Conservation (phyloP, 2,888 invertebrate genomes). For the Macropis europaea region DNA sequence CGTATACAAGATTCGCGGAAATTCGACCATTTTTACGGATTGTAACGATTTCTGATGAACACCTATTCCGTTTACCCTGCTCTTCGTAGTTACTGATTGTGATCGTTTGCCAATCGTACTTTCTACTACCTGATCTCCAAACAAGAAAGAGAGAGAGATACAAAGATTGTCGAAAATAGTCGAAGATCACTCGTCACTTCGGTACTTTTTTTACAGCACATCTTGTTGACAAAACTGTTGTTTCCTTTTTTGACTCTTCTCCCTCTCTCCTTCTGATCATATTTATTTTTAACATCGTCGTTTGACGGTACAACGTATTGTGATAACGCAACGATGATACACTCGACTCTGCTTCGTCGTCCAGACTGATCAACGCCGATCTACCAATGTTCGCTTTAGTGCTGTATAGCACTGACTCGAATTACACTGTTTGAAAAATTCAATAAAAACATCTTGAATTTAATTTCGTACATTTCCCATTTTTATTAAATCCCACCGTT, state of each 20-base stretch:
- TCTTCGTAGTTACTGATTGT: slow-evolving; percentile 32
- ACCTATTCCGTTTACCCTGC: slow-evolving; percentile 1
- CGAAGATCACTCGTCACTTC: neutral
- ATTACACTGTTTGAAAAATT: slow-evolving; percentile 52
- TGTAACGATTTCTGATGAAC: slow-evolving; percentile 1
- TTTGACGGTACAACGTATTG: slow-evolving; percentile 52
- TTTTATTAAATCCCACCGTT: slow-evolving; percentile 4
- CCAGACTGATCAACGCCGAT: slow-evolving; percentile 59
- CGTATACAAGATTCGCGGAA: neutral
- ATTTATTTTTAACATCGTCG: slow-evolving; percentile 46
- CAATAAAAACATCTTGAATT: slow-evolving; percentile 62
- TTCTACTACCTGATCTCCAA: slow-evolving; percentile 57
- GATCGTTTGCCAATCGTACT: slow-evolving; percentile 44
- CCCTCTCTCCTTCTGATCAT: slow-evolving; percentile 37
- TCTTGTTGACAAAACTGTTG: neutral
- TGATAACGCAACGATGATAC: slow-evolving; percentile 59
- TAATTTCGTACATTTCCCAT: slow-evolving; percentile 7
- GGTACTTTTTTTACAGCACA: slow-evolving; percentile 22
- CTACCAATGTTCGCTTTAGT: slow-evolving; percentile 51
- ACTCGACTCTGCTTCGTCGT: slow-evolving; percentile 55
- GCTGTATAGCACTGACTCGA: slow-evolving; percentile 48
- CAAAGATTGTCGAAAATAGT: slow-evolving; percentile 21
- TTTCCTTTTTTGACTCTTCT: slow-evolving; percentile 15
- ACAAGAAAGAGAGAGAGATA: slow-evolving; percentile 38
- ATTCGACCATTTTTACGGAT: neutral